Percentiles rank a stretch among this genome's conserved stretches.
Conservation (phyloP, 2,113 vertebrate genomes). For the Charadrius vociferus region DNA sequence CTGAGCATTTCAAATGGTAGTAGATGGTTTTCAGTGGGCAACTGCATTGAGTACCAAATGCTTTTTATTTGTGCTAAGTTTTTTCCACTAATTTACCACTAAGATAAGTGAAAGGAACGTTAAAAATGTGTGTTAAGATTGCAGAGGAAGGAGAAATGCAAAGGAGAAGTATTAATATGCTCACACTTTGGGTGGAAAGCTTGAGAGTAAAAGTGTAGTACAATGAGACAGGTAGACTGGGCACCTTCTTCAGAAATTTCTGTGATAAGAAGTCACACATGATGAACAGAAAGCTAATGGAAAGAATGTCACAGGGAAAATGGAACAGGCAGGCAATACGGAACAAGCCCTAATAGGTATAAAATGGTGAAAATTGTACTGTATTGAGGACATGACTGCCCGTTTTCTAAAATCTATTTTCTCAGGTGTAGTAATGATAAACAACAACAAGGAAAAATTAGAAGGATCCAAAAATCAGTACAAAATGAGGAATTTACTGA, state of each 20-base stretch:
- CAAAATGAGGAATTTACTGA: not conserved
- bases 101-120: not conserved
- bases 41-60: not conserved
- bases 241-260: not conserved
- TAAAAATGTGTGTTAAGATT: not conserved
- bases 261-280: not conserved
- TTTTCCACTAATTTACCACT: not conserved
- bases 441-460: not conserved
- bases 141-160: not conserved
- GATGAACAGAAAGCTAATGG: not conserved
- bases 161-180: not conserved
- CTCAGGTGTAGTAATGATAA: not conserved
- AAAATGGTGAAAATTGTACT: not conserved
- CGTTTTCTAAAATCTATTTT: not conserved
- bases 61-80: not conserved
- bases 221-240: not conserved
- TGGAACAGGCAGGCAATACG: not conserved
- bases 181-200: not conserved
- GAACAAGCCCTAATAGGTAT: not conserved
- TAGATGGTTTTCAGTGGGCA: not conserved
- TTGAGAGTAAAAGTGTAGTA: not conserved
- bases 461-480: not conserved
- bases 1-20: not conserved
- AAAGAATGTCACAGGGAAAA: not conserved
- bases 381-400: not conserved